Evolutionary conservation across 2,113 vertebrate genomes (phyloP).

Genomic region (Willisornis vidua): DNA sequence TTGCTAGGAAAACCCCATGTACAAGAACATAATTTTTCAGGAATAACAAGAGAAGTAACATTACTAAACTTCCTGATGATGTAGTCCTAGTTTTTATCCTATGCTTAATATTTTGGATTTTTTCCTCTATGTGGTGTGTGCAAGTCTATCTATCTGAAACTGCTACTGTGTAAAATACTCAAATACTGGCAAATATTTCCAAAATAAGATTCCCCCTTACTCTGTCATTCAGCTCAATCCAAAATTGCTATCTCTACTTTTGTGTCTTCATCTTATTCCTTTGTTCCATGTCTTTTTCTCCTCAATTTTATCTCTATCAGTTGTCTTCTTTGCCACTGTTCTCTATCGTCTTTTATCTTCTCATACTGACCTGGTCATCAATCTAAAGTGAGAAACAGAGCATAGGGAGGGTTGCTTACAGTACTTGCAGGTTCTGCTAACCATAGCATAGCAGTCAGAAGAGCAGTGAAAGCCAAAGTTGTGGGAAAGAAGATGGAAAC

Average conservation of each 20-base stretch:
- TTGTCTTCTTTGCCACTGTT: neutral
- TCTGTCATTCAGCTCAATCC: neutral
- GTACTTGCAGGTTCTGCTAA: neutral
- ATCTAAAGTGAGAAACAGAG: neutral
- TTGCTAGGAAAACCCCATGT: neutral
- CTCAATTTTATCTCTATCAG: neutral
- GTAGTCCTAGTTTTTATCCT: neutral
- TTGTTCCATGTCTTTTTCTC: neutral
- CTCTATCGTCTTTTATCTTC: neutral
- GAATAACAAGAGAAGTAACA: neutral
- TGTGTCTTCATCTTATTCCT: neutral
- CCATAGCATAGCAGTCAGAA: neutral
- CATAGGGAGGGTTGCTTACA: neutral
- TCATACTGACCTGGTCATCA: neutral
- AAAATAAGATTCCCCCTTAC: neutral
- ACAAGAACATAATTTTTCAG: neutral
- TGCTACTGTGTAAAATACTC: neutral
- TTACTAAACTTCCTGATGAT: neutral
- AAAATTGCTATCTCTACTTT: neutral
- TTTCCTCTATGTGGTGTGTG: neutral
- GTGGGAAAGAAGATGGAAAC: neutral
- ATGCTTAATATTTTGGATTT: neutral
- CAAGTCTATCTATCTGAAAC: neutral
- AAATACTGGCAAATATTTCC: neutral
- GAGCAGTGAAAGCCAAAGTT: neutral